Percentiles rank a stretch among this genome's conserved stretches.
These are phyloP conservation scores for Cryptotis parvus DNA, from an alignment of 2,113 vertebrate species.

Conservation along the genomic window DNA sequence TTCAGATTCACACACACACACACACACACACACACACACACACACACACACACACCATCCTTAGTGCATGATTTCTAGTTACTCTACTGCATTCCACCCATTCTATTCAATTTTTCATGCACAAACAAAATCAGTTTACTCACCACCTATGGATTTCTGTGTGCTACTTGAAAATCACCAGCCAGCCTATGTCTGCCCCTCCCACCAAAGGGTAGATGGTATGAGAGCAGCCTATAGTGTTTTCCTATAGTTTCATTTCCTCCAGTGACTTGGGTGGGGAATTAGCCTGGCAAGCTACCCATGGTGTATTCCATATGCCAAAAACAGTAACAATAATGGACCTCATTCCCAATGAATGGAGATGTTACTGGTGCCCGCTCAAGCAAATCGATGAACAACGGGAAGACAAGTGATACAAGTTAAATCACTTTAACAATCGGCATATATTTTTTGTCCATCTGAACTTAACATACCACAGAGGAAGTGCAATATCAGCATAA, in stretches of 20 bases:
- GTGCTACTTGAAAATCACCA: neutral
- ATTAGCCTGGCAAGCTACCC: too few species aligned
- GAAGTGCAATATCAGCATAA: neutral
- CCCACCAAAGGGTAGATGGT: too few species aligned
- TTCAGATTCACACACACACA: neutral
- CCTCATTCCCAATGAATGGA: too few species aligned
- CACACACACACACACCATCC: too few species aligned
- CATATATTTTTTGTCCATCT: neutral
- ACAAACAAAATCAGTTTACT: neutral
- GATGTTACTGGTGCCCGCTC: too few species aligned
- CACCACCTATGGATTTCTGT: neutral
- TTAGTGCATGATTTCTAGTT: neutral
- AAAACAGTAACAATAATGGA: too few species aligned
- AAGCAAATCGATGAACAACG: too few species aligned
- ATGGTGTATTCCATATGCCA: too few species aligned
- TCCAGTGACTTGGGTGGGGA: neutral
- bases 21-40: neutral
- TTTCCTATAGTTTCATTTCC: slow-evolving; percentile 22
- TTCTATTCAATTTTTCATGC: neutral
- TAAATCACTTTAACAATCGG: neutral
- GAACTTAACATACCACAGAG: neutral
- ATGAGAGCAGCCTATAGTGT: neutral
- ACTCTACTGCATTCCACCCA: neutral
- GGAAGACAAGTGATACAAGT: too few species aligned
- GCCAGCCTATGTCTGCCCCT: neutral